These are phyloP conservation scores for Philopotamus ludificatus DNA, from an alignment of 1,140 invertebrate genomes.

Conservation along the genomic window DNA sequence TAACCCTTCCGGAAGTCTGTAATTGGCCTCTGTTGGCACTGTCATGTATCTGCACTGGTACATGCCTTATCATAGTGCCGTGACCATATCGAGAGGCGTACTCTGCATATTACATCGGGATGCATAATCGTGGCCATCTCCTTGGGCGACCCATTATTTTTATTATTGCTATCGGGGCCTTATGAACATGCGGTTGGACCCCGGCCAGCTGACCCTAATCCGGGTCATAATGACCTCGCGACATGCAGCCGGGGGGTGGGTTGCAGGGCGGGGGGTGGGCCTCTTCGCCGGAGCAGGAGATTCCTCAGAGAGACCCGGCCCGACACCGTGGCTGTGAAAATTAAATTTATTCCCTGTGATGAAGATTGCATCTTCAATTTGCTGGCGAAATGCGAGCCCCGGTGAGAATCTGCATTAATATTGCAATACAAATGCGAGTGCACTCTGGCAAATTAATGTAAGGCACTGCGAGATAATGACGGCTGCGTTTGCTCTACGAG, in stretches of 20 bases:
- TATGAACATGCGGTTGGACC: conserved; percentile 33
- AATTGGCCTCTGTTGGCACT: too few relatives aligned
- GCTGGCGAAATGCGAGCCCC: background rate
- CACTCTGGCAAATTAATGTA: too few relatives aligned
- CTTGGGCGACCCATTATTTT: too few relatives aligned
- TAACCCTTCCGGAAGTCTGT: too few relatives aligned
- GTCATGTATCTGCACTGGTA: too few relatives aligned
- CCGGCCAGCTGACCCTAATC: conserved; percentile 38
- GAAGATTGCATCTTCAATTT: background rate
- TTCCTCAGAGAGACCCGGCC: background rate
- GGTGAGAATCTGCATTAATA: background rate
- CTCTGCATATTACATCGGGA: background rate
- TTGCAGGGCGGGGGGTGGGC: background rate
- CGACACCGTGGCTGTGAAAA: background rate
- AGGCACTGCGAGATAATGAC: too few relatives aligned
- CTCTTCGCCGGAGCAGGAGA: background rate
- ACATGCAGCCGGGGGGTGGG: conserved; percentile 16
- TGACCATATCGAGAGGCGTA: background rate
- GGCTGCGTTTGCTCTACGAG: too few relatives aligned
- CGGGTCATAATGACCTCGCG: conserved; percentile 34
- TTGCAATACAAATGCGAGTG: background rate
- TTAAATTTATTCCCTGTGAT: conserved; percentile 1
- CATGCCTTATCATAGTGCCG: too few relatives aligned
- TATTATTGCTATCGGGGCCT: conserved; percentile 26
- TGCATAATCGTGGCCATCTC: background rate